Percentiles rank a stretch among this genome's conserved stretches.
Evolutionary conservation across 2,888 invertebrate species (phyloP).

Genomic region (Coecobrya sp.): DNA sequence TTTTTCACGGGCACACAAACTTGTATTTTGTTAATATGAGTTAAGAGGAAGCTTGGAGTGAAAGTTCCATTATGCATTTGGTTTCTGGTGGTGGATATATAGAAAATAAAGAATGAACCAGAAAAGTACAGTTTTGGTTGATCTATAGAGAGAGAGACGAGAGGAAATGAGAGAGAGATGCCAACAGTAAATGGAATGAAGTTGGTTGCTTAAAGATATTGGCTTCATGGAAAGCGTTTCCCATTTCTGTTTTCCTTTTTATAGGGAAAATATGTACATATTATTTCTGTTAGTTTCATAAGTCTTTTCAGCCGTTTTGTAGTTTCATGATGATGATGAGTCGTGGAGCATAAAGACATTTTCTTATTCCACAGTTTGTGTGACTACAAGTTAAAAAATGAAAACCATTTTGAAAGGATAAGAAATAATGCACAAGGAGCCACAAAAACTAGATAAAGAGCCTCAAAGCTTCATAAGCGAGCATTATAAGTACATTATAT

Average conservation of each 20-base stretch:
- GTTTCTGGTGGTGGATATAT: too few relatives aligned
- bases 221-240: neutral
- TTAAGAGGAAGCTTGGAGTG: neutral
- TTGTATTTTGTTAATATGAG: constrained; percentile 43
- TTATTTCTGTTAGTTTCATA: neutral
- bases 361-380: neutral
- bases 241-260: neutral
- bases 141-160: neutral
- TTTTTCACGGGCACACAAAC: neutral
- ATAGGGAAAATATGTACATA: neutral
- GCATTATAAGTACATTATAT: neutral
- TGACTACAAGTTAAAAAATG: neutral
- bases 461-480: neutral
- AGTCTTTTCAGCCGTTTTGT: neutral
- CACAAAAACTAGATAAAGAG: neutral
- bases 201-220: neutral
- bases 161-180: neutral
- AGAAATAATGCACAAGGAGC: neutral
- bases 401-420: neutral
- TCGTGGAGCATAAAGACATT: neutral
- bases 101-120: neutral
- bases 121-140: constrained; percentile 9
- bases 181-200: constrained; percentile 8
- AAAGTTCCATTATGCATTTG: constrained; percentile 14
- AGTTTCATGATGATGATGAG: neutral